These are phyloP conservation scores for Orchesella flavescens DNA, from an alignment of 2,888 invertebrate genomes.

Conservation along the genomic window DNA sequence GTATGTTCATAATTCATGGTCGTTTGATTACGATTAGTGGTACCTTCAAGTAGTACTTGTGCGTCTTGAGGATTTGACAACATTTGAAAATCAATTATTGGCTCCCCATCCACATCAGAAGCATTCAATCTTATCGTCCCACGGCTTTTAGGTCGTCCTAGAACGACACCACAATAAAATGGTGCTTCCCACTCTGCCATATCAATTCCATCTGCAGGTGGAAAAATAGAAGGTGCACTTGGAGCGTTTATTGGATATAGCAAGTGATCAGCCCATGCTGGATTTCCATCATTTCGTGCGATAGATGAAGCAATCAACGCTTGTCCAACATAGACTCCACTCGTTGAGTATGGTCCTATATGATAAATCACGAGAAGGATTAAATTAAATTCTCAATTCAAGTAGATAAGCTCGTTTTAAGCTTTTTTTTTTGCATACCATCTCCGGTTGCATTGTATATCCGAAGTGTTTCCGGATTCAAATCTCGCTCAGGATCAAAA, in stretches of 20 bases:
- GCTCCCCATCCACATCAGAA: not conserved
- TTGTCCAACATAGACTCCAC: conserved; percentile 33
- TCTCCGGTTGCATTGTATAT: conserved; percentile 32
- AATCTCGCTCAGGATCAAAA: conserved; percentile 25
- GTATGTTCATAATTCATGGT: too few species aligned
- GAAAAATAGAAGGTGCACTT: not conserved
- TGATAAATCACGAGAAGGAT: not conserved
- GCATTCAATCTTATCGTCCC: conserved; percentile 50
- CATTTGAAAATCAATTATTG: conserved; percentile 54
- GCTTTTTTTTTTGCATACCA: conserved; percentile 19
- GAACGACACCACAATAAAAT: not conserved
- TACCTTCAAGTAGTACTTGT: conserved; percentile 44
- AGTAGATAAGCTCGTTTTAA: too few species aligned
- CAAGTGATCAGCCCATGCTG: conserved; percentile 48
- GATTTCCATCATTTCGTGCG: conserved; percentile 23
- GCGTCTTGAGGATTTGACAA: conserved; percentile 46
- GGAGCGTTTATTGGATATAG: not conserved
- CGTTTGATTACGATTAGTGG: not conserved
- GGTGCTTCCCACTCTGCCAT: conserved; percentile 21
- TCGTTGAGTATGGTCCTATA: conserved; percentile 37
- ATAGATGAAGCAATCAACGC: conserved; percentile 44
- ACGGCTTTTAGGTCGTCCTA: conserved; percentile 51
- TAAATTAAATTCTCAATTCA: too few species aligned
- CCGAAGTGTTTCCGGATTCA: conserved; percentile 23
- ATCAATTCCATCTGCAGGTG: too few species aligned